These are phyloP conservation scores for Melitaea athalia DNA, from an alignment of 2,888 invertebrate species.

Conservation along the genomic window DNA sequence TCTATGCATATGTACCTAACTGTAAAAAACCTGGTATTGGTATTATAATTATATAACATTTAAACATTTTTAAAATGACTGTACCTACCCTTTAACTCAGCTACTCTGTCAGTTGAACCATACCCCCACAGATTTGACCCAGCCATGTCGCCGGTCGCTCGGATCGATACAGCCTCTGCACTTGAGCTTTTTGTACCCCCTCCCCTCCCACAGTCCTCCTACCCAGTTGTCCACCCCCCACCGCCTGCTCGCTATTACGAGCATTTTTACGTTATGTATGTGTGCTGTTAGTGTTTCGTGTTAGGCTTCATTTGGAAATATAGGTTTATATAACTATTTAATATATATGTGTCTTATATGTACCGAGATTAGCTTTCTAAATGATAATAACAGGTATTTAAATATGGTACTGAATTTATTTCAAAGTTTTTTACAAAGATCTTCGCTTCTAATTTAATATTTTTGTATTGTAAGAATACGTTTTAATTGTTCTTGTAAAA, in stretches of 20 bases:
- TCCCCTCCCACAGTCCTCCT: slow-evolving; percentile 37
- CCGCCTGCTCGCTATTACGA: slow-evolving; percentile 54
- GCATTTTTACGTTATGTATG: slow-evolving; percentile 28
- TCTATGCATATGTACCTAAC: no score
- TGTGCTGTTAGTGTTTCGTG: slow-evolving; percentile 16
- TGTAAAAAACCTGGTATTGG: no score
- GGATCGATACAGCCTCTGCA: slow-evolving; percentile 82
- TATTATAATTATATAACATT: no score
- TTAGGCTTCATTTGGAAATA: slow-evolving; percentile 19
- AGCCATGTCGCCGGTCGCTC: slow-evolving; percentile 74
- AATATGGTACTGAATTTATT: no score
- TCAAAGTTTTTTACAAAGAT: no score
- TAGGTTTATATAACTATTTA: not conserved
- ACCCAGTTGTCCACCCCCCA: slow-evolving; percentile 37
- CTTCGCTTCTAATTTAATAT: no score
- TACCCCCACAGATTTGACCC: slow-evolving; percentile 64
- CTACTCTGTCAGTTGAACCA: slow-evolving; percentile 28
- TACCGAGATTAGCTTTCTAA: no score
- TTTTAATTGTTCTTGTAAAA: no score
- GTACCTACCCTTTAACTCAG: no score
- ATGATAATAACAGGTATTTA: no score
- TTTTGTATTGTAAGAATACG: no score
- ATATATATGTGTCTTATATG: not conserved
- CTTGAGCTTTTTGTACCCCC: slow-evolving; percentile 73
- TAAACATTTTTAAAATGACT: no score